Percentiles rank a stretch among this genome's conserved stretches.
These are phyloP conservation scores for Lathronympha strigana DNA, from an alignment of 2,888 invertebrate genomes.

Conservation along the genomic window DNA sequence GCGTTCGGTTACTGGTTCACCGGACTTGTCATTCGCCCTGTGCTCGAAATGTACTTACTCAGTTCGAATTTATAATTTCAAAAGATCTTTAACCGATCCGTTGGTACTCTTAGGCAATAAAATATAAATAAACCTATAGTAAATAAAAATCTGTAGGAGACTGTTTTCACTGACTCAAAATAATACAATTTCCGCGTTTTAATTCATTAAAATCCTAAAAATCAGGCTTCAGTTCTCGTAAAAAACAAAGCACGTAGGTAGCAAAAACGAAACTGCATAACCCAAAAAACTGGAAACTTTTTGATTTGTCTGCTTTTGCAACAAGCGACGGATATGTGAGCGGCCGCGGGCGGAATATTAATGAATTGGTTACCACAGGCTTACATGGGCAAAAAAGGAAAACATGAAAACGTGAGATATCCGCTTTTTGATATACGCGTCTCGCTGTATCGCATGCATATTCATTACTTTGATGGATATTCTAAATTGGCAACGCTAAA, in stretches of 20 bases:
- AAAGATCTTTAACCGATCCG: too few species aligned
- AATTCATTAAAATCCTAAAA: conserved; percentile 28
- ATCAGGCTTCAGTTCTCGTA: conserved; percentile 32
- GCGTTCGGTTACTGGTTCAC: too few species aligned
- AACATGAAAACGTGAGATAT: conserved; percentile 46
- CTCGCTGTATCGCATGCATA: conserved; percentile 54
- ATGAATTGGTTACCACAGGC: conserved; percentile 58
- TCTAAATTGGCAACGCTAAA: conserved; percentile 41
- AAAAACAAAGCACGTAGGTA: conserved; percentile 41
- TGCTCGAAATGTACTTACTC: too few species aligned
- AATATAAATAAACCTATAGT: too few species aligned
- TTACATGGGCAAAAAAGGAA: conserved; percentile 44
- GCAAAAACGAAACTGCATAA: conserved; percentile 49
- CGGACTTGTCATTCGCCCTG: too few species aligned
- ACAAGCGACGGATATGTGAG: conserved; percentile 46
- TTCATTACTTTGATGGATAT: conserved; percentile 57
- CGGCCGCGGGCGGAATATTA: conserved; percentile 57
- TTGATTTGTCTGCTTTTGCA: conserved; percentile 49
- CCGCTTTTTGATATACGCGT: conserved; percentile 43
- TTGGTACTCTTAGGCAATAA: too few species aligned
- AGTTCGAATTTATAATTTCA: too few species aligned
- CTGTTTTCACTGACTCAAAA: too few species aligned
- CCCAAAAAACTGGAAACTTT: conserved; percentile 49
- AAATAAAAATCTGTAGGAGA: too few species aligned
- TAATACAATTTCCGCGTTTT: background rate